Percentiles rank a stretch among this genome's conserved stretches.
Evolutionary conservation across 2,888 invertebrate genomes (phyloP).

Genomic region (Chaitophorus viminalis): DNA sequence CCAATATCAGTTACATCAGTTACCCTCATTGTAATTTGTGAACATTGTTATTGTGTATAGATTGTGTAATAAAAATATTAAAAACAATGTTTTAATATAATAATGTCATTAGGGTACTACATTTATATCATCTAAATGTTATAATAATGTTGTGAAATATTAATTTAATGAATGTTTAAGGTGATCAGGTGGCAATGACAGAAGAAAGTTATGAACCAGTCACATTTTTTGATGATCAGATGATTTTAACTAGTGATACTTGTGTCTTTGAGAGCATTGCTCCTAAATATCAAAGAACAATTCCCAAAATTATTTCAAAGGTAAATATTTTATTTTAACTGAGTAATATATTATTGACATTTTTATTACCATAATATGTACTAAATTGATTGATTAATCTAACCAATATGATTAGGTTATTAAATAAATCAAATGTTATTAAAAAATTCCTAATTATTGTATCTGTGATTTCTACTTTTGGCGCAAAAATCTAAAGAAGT

Average conservation of each 20-base stretch:
- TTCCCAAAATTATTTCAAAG: slow-evolving; percentile 51
- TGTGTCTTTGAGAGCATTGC: slow-evolving; percentile 22
- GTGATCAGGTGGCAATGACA: slow-evolving; percentile 25
- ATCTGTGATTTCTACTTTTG: no score
- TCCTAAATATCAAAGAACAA: slow-evolving; percentile 37
- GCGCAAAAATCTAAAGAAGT: no score
- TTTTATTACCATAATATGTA: neutral
- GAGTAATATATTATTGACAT: neutral
- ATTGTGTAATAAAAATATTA: no score
- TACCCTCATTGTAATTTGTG: no score
- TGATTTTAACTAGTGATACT: slow-evolving; percentile 44
- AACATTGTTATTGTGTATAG: no score
- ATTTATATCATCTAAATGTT: no score
- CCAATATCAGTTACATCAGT: no score
- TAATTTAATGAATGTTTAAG: slow-evolving; percentile 12
- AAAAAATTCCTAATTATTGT: no score
- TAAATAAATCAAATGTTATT: no score
- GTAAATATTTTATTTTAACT: neutral
- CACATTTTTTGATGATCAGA: slow-evolving; percentile 57
- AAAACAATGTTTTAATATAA: no score
- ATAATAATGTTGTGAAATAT: neutral
- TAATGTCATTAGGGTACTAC: neutral
- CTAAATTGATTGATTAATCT: no score
- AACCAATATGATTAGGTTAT: no score
- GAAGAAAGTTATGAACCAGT: slow-evolving; percentile 56